A percentile compares a stretch with the other conserved stretches of the same genome.
Evolutionary conservation across 2,113 vertebrate genomes (phyloP).

Genomic region (Corythornis vintsioides): DNA sequence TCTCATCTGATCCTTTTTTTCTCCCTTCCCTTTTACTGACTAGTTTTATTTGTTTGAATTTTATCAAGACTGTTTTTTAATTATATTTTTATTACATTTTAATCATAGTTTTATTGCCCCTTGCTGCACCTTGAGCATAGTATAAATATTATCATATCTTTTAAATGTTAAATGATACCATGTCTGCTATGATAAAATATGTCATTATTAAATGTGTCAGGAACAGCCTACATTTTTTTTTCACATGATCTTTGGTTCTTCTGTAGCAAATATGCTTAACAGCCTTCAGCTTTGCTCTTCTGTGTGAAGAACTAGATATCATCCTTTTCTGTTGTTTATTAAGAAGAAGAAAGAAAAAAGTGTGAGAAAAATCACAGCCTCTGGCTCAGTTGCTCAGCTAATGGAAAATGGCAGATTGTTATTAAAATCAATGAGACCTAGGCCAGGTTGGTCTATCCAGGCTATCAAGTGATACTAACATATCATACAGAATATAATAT

Average conservation of each 20-base stretch:
- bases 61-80: slow-evolving; percentile 21
- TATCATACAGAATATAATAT: neutral
- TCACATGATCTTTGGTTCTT: neutral
- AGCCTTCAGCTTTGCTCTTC: slow-evolving; percentile 2
- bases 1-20: neutral
- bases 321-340: slow-evolving; percentile 1
- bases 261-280: slow-evolving; percentile 17
- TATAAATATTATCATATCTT: slow-evolving; percentile 45
- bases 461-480: neutral
- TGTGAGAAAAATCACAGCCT: slow-evolving; percentile 11
- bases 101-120: slow-evolving; percentile 48
- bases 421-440: slow-evolving; percentile 36
- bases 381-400: neutral
- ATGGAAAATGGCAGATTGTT: neutral
- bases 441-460: neutral
- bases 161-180: slow-evolving; percentile 38
- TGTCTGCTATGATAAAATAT: slow-evolving; percentile 48
- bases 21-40: neutral
- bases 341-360: neutral
- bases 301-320: neutral
- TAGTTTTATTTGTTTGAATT: slow-evolving; percentile 44
- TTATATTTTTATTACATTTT: slow-evolving; percentile 52
- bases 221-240: neutral
- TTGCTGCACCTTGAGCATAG: slow-evolving; percentile 26
- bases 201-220: slow-evolving; percentile 41